Evolutionary conservation across 1,140 invertebrate genomes (phyloP).

Genomic region (Caenorhabditis brenneri): DNA sequence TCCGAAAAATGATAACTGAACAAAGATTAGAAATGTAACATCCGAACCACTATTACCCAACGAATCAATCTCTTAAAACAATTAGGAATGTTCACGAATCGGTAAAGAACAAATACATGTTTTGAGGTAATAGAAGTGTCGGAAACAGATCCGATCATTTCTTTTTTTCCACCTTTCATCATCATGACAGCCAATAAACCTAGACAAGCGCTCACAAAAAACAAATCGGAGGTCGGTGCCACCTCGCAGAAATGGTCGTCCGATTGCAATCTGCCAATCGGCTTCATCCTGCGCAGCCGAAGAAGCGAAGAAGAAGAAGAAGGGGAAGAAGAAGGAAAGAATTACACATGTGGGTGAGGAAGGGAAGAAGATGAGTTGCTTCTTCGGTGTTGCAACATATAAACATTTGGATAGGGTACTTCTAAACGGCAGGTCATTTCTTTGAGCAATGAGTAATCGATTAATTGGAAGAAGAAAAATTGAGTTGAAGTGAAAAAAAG

Average conservation of each 20-base stretch:
- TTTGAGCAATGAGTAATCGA: constrained; percentile 31
- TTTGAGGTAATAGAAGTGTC: neutral
- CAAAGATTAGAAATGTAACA: too few species aligned
- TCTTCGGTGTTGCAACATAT: constrained; percentile 24
- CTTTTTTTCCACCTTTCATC: neutral
- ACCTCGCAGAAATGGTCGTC: constrained; percentile 10
- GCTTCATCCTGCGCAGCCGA: neutral
- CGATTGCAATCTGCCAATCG: constrained; percentile 33
- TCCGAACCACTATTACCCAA: neutral
- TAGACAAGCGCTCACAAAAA: constrained; percentile 8
- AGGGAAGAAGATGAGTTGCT: neutral
- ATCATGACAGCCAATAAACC: constrained; percentile 30
- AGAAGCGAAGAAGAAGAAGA: neutral
- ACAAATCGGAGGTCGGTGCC: constrained; percentile 28
- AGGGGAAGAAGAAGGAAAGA: neutral
- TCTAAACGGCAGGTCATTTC: neutral
- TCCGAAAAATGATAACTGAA: too few species aligned
- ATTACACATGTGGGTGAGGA: constrained; percentile 2
- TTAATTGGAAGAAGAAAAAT: neutral
- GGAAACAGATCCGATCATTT: neutral
- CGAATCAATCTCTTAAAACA: neutral
- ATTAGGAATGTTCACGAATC: neutral
- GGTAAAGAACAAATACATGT: neutral
- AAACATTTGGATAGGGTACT: neutral
- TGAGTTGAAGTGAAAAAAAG: neutral